Evolutionary conservation across 1,140 invertebrate species (phyloP).

Genomic region (Drosophila seguyi): DNA sequence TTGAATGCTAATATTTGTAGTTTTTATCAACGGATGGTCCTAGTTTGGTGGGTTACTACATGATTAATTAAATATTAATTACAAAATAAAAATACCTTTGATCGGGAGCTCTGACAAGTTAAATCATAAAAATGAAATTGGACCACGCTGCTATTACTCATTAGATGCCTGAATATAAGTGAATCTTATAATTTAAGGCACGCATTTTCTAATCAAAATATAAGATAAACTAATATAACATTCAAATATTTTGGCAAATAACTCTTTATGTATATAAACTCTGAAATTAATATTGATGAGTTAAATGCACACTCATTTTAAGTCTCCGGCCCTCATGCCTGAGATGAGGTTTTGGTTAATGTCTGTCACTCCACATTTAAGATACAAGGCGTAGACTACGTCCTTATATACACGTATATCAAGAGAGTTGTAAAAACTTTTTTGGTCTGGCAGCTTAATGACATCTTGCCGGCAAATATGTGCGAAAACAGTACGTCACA

Average conservation of each 20-base stretch:
- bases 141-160: too few relatives aligned
- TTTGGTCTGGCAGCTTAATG: slow-evolving; percentile 24
- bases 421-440: slow-evolving; percentile 18
- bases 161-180: too few relatives aligned
- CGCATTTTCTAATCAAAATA: too few relatives aligned
- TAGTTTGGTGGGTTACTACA: too few relatives aligned
- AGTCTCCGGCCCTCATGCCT: neutral
- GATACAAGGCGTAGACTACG: neutral
- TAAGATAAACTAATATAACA: neutral
- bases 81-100: neutral
- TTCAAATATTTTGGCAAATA: neutral
- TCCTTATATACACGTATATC: neutral
- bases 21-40: neutral
- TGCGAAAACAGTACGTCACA: slow-evolving; percentile 10
- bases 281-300: slow-evolving; percentile 28
- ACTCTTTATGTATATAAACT: too few relatives aligned
- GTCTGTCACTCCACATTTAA: slow-evolving; percentile 17
- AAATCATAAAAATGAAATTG: too few relatives aligned
- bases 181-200: too few relatives aligned
- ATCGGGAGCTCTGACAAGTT: neutral
- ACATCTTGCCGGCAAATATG: slow-evolving; percentile 16
- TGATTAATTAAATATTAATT: neutral
- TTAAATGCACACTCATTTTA: slow-evolving; percentile 3
- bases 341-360: slow-evolving; percentile 19
- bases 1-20: neutral